These are phyloP conservation scores for Myotis lucifugus DNA, from an alignment of 2,113 vertebrate genomes.

Conservation along the genomic window DNA sequence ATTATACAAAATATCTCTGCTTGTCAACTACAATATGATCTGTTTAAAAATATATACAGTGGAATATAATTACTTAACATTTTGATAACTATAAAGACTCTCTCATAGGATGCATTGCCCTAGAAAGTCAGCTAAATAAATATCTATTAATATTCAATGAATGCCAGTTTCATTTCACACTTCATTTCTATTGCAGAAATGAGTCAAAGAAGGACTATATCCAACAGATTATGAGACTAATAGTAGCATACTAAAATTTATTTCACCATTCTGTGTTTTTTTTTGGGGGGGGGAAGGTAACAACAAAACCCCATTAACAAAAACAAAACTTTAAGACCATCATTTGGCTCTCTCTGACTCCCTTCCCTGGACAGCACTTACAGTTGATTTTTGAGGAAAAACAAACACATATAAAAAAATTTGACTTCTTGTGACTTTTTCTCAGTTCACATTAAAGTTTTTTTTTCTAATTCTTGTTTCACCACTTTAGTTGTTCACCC, in stretches of 20 bases:
- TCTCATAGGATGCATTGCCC: background rate
- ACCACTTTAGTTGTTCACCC: background rate
- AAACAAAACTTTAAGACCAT: constrained; percentile 42
- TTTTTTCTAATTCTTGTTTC: background rate
- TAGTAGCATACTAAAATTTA: constrained; percentile 14
- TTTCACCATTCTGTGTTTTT: background rate
- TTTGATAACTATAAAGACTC: background rate
- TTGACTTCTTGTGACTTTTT: background rate
- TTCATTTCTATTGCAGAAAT: constrained; percentile 37
- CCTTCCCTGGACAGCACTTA: constrained; percentile 35
- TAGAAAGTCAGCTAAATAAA: background rate
- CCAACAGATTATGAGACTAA: background rate
- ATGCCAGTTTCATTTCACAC: background rate
- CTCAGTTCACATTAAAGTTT: background rate
- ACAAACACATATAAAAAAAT: constrained; percentile 34
- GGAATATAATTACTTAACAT: background rate
- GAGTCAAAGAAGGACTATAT: background rate
- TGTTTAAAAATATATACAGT: background rate
- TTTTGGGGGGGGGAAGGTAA: background rate
- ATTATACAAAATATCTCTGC: background rate
- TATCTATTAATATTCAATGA: background rate
- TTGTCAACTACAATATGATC: background rate
- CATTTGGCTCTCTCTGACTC: constrained; percentile 4
- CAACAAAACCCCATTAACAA: constrained; percentile 15
- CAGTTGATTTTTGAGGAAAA: constrained; percentile 68